Percentiles rank a stretch among this genome's conserved stretches.
Conservation (phyloP, 2,113 vertebrate genomes). For the Pomatostomus ruficeps region DNA sequence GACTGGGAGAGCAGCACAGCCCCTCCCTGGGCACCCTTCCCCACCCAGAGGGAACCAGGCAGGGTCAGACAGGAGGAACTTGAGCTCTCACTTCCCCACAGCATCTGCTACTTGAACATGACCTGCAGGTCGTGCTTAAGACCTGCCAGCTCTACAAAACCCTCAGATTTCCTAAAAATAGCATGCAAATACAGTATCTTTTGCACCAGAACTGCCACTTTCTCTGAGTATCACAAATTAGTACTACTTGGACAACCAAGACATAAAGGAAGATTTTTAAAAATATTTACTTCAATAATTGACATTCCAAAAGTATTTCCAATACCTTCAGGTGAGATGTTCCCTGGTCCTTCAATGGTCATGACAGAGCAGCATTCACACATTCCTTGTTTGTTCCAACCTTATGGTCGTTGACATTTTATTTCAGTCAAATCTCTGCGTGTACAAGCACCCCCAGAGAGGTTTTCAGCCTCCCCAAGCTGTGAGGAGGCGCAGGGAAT, state of each 20-base stretch:
- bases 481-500: neutral
- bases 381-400: neutral
- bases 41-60: neutral
- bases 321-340: neutral
- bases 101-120: neutral
- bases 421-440: neutral
- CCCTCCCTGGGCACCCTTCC: neutral
- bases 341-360: neutral
- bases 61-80: too few relatives aligned
- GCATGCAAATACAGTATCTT: neutral
- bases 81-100: rapidly evolving
- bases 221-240: neutral
- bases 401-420: neutral
- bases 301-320: neutral
- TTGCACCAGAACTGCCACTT: neutral
- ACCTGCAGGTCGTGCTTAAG: neutral
- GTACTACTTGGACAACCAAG: neutral
- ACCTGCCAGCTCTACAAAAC: neutral
- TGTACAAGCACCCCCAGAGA: neutral
- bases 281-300: neutral
- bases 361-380: neutral
- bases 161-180: neutral
- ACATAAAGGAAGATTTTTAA: neutral
- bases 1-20: neutral
- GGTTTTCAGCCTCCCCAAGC: neutral